Percentiles rank a stretch among this genome's conserved stretches.
These are phyloP conservation scores for Tupaia chinensis DNA, from an alignment of 2,113 vertebrate genomes.

Conservation along the genomic window DNA sequence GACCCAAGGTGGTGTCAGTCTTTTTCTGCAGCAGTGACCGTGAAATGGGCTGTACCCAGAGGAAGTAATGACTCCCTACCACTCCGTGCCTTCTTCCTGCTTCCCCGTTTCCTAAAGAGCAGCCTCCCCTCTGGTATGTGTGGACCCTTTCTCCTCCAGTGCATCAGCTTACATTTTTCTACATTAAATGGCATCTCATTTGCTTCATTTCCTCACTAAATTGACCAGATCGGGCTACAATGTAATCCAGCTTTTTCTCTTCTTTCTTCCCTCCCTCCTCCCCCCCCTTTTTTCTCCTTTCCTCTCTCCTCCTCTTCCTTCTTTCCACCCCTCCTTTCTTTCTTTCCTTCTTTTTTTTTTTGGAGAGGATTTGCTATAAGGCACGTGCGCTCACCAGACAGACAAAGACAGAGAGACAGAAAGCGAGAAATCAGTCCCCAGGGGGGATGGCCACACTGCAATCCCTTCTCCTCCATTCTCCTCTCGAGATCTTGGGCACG, in stretches of 20 bases:
- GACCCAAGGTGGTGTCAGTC: constrained; percentile 6
- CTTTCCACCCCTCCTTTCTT: no score
- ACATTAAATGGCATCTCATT: constrained; percentile 40
- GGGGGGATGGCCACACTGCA: no score
- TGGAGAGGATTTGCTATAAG: no score
- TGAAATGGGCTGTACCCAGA: constrained; percentile 50
- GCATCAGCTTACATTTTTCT: not conserved
- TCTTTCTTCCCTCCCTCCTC: not conserved
- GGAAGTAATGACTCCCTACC: constrained; percentile 68
- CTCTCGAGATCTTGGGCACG: no score
- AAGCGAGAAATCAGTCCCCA: no score
- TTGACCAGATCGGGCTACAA: not conserved
- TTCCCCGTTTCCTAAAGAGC: not conserved
- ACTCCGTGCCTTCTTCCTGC: not conserved
- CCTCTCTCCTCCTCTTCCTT: no score
- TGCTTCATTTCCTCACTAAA: not conserved
- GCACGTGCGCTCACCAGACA: no score
- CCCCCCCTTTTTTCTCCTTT: no score
- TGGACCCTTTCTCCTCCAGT: not conserved
- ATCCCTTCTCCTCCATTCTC: no score
- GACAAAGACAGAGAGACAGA: no score
- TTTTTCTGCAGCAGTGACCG: constrained; percentile 43
- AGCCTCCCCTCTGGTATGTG: not conserved
- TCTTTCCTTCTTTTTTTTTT: not conserved
- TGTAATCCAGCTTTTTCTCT: not conserved